phyloP scores from a whole-genome alignment of 2,888 invertebrate genomes.

The Lochmaea capreae region DNA sequence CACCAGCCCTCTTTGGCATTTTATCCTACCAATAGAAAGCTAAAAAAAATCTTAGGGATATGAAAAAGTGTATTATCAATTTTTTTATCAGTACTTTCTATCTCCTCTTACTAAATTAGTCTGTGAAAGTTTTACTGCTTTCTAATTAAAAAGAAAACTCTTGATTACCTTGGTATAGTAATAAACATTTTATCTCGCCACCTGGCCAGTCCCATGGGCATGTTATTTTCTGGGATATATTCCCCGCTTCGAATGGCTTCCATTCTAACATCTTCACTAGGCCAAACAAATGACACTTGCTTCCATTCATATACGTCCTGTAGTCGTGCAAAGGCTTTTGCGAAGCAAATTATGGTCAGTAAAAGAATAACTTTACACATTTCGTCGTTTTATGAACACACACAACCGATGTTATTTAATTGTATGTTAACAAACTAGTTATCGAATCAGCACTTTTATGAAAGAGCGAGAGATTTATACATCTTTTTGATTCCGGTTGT shows the following conservation, averaged over 20 bases:
- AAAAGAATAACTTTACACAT: neutral
- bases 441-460: no score
- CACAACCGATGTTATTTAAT: neutral
- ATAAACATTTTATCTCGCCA: conserved; percentile 79
- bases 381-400: neutral
- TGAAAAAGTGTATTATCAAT: no score
- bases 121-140: neutral
- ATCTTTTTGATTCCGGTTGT: no score
- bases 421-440: no score
- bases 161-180: conserved; percentile 72
- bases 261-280: conserved; percentile 70
- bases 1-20: no score
- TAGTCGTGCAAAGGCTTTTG: neutral
- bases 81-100: no score
- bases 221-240: conserved; percentile 74
- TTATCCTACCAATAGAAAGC: no score
- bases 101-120: no score
- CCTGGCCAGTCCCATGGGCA: conserved; percentile 76
- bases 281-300: conserved; percentile 75
- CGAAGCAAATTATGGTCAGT: neutral
- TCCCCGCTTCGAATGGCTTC: conserved; percentile 70
- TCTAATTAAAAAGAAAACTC: neutral
- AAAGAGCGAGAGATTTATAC: no score
- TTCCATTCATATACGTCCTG: conserved; percentile 78
- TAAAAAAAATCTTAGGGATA: no score